Base-by-base conservation (phyloP, 2,113 vertebrate species). In the Syrrhaptes paradoxus region DNA sequence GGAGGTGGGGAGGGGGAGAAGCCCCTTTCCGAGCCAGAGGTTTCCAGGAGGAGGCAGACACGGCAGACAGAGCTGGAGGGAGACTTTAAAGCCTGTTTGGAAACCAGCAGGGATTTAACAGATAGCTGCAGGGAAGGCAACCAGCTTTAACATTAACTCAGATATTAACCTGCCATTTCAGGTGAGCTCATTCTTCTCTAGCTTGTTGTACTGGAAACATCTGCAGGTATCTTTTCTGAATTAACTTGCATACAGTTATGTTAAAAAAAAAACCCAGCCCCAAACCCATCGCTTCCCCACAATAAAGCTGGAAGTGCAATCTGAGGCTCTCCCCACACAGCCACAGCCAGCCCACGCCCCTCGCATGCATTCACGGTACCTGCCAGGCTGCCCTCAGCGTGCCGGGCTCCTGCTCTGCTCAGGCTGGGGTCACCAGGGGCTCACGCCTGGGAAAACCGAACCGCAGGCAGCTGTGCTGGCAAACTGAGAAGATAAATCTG, bases 341-440 rank as follows among this genome's bases (percentile, higher is more conserved):
- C 51, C 66, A 70, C 61, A 71, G 31, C 29, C 73, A 21, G 52
- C 14, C 51, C 86, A 62, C 78, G 72, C 32, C 36, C 51, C 62
- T 46, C 73, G 48, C 34, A 24, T 32, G 21, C 18, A 34, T 17
- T 74, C 43, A n/a, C 0, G 0, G 76, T 8, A 48, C 85, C 54
- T 72, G 45, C 71, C 85, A 79, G 76, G 66, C 70, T 89, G 66
- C 24, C 43, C 78, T 58, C 0, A 0, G 11, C 0, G 0, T 24
- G 59, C 55, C 22, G 61, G 81, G 58, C 52, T 66, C 74, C 80
- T 41, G 58, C 65, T 61, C 46, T 46, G 41, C 70, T 85, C 65
- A 70, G 22, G 4, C 61, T 24, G 54, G 46, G 18, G 11, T 46
- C 43, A 38, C 45, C 58, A 21, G 25, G 12, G 10, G 58, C 58